Conservation (phyloP, 1,140 invertebrate species). For the Ectropis grisescens region DNA sequence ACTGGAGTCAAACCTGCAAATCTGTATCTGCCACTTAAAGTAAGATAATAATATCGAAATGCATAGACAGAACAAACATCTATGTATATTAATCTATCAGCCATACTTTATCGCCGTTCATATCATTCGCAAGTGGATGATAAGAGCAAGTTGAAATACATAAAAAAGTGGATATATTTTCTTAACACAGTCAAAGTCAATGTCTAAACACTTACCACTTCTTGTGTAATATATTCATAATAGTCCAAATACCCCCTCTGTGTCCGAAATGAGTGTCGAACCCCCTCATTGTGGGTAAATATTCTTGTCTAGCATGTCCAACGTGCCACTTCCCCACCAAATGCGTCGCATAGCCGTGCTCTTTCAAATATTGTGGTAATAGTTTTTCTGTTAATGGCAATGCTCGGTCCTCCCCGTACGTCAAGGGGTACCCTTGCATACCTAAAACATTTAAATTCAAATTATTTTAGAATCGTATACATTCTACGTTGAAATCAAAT, state of each 20-base stretch:
- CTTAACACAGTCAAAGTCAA: no score
- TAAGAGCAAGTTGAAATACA: no score
- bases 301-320: slow-evolving; percentile 78
- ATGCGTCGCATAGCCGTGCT: slow-evolving; percentile 84
- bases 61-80: no score
- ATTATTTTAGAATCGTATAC: no score
- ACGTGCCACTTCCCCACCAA: slow-evolving; percentile 95
- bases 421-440: slow-evolving; percentile 54
- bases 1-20: no score
- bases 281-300: slow-evolving; percentile 84
- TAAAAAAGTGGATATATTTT: no score
- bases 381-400: slow-evolving; percentile 72
- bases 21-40: no score
- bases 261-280: slow-evolving; percentile 90
- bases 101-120: no score
- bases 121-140: no score
- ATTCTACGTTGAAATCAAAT: no score
- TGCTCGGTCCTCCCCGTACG: slow-evolving; percentile 44
- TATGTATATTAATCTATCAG: no score
- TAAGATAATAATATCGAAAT: no score
- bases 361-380: slow-evolving; percentile 82
- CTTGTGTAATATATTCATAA: slow-evolving; percentile 77
- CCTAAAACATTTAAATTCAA: slow-evolving; percentile 27
- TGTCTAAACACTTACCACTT: slow-evolving; percentile 71
- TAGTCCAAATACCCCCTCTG: slow-evolving; percentile 87